Evolutionary conservation across 2,113 vertebrate species (phyloP), one percentile per base, ranked within the genome.

Genomic region (Thryonomys swinderianus): DNA sequence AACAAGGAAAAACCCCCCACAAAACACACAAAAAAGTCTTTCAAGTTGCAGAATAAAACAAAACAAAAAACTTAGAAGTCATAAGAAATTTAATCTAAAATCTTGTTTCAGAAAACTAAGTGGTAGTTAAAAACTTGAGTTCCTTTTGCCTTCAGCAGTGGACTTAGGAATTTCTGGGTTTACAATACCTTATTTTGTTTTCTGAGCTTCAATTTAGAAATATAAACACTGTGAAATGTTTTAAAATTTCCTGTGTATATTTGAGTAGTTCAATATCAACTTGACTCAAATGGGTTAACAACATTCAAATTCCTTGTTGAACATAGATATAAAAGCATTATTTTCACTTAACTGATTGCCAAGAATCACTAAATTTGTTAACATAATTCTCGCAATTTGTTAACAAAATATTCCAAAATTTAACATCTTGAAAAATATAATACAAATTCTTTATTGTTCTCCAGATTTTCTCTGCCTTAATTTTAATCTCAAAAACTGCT

Each of bases 401-500:
- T 79, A 82, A 30, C 2, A 78, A 73, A 64, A 69, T 71, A 82
- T 18, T 0, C 25, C 6, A 79, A 9, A 64, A 20, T 74, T 76
- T 91, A 37, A 73, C 79, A 48, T 86, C 34, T 93, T 73, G 85
- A 83, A 95, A 53, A 34, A 86, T 32, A 34, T 0, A 74, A 8
- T 18, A 9, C 0, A 51, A 76, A 20, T 78, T 95, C 7, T 76
- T 79, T 53, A 45, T 79, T 55, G 86, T 79, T 88, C 82, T 27
- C 6, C 1, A 74, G 12, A 5, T 18, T 61, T 86, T 34, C 14
- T 30, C 13, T 66, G 18, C 20, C 17, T 83, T 83, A 13, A 25
- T 74, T 96, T 92, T 62, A 93, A 82, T 91, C 37, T 83, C 66
- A 91, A 53, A 83, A 69, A 73, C 1, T n/a, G n/a, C n/a, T 89